Conservation (phyloP, 2,888 invertebrate species). For the Linnaemya tessellans region DNA sequence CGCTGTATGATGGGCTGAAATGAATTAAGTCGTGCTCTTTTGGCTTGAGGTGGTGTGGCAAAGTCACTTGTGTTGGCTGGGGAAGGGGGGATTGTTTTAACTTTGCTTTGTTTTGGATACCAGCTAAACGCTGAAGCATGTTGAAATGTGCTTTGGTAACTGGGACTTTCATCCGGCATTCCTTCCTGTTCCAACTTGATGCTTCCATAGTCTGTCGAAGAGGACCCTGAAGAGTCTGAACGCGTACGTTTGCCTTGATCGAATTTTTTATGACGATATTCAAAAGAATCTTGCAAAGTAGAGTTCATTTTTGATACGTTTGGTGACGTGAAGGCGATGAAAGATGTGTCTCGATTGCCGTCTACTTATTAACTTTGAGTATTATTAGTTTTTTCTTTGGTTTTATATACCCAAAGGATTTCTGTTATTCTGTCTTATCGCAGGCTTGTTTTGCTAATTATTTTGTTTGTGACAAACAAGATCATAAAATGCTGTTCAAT, state of each 20-base stretch:
- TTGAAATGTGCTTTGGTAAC: neutral
- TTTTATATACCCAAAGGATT: slow-evolving; percentile 42
- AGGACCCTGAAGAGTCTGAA: slow-evolving; percentile 39
- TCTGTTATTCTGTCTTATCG: slow-evolving; percentile 11
- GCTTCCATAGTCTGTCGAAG: neutral
- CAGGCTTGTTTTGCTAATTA: slow-evolving; percentile 54
- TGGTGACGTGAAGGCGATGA: neutral
- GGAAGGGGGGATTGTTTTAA: neutral
- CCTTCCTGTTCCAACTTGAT: slow-evolving; percentile 49
- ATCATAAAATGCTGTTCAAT: slow-evolving; percentile 54
- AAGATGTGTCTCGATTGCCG: slow-evolving; percentile 17
- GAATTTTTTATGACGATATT: slow-evolving; percentile 79
- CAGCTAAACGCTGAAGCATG: neutral
- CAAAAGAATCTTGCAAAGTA: slow-evolving; percentile 28
- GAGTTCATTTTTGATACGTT: neutral
- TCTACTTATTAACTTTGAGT: slow-evolving; percentile 8
- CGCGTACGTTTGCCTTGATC: slow-evolving; percentile 71
- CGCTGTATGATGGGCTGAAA: neutral
- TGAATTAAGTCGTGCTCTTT: slow-evolving; percentile 10
- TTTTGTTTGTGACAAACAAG: slow-evolving; percentile 44
- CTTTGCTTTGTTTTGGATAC: neutral
- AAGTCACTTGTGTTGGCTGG: neutral
- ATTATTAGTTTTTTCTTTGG: neutral
- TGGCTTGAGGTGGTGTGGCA: slow-evolving; percentile 20
- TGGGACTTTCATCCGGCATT: neutral